Percentiles rank a stretch among this genome's conserved stretches.
Conservation (phyloP, 2,113 vertebrate species). For the Protobothrops mucrosquamatus region DNA sequence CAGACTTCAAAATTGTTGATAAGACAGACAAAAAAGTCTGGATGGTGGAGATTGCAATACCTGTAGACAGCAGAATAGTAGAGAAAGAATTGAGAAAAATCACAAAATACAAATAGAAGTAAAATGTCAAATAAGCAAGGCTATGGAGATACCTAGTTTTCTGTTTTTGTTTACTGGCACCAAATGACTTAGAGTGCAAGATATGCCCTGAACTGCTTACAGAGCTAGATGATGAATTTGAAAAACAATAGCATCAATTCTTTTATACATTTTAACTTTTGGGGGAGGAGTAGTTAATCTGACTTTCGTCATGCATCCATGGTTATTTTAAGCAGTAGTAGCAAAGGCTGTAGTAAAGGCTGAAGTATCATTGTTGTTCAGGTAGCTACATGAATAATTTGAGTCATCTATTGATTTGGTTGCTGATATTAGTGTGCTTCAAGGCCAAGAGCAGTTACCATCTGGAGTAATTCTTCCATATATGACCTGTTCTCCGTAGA, state of each 20-base stretch:
- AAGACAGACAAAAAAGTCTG: not conserved
- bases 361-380: no score
- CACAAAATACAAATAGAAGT: not conserved
- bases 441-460: no score
- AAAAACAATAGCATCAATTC: not conserved
- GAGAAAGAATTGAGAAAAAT: not conserved
- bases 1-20: not conserved
- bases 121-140: not conserved
- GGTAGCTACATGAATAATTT: no score
- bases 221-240: not conserved
- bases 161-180: not conserved
- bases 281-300: not conserved
- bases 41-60: not conserved
- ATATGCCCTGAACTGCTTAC: not conserved
- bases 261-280: not conserved
- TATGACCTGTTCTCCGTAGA: no score
- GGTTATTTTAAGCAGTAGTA: not conserved
- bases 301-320: not conserved
- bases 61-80: not conserved
- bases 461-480: no score
- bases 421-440: no score
- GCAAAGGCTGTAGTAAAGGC: no score
- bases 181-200: not conserved
- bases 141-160: not conserved
- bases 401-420: no score